Base-by-base conservation (phyloP, 1,140 invertebrate genomes). In the Danaus melanippus region DNA sequence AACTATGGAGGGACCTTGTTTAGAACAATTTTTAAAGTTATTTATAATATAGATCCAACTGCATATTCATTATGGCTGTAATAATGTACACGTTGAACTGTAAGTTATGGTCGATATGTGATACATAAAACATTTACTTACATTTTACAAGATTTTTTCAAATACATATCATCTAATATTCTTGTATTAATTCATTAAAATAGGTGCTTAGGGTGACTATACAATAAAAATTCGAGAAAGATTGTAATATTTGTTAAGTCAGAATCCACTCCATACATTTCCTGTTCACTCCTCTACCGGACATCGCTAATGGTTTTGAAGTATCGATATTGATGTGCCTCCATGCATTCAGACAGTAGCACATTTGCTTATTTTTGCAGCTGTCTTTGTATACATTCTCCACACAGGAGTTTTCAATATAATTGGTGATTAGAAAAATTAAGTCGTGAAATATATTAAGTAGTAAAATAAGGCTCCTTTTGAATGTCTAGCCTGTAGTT, bases 281-380 rank as follows among this genome's bases (percentile, higher is more conserved):
- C 44, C 53, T 61, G 53, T 64, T 48, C 61, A 52, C 56, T 49
- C 53, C 61, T 42, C 59, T 47, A 58, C 53, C 52, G 21, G 41
- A 48, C 54, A 56, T 66, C 64, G 65, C 71, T 80, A 80, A 80
- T 80, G 77, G 75, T 76, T 76, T 72, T 80, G 74, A 78, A 78
- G 75, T 78, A 76, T 78, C 70, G 64, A 66, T 69, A 69, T 76
- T 79, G 67, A 75, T 69, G 69, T 72, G 74, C 43, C 47, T 44
- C 47, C 17, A 46, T 55, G 45, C 17, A 42, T 41, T 32, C 21
- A 32, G 21, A 3, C 21, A 5, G 21, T 32, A 32, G 21, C 21
- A 32, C 39, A 41, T 21, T 66, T 66, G 67, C 66, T 69, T 69
- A 74, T 72, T 74, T 69, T 74, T 67, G 66, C 71, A 71, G 64